These are phyloP conservation scores for Saxidomus purpurata DNA, from an alignment of 1,140 invertebrate genomes.

Conservation along the genomic window DNA sequence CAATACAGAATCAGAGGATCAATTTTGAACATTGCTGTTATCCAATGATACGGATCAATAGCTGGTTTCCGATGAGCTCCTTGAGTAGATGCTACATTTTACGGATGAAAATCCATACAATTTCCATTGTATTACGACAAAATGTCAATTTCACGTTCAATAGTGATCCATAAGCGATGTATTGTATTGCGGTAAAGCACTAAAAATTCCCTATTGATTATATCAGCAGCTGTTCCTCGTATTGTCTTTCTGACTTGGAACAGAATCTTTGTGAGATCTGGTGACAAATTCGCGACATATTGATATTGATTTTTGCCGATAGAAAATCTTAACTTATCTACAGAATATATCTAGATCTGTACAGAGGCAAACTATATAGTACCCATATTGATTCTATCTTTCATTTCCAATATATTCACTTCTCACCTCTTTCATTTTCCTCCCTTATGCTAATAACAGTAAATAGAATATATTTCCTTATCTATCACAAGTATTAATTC, in stretches of 20 bases:
- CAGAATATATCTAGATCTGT: conserved; percentile 12
- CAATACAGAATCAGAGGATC: conserved; percentile 51
- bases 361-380: not conserved
- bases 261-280: conserved; percentile 47
- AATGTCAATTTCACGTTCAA: conserved; percentile 61
- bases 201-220: conserved; percentile 59
- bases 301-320: conserved; percentile 54
- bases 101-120: conserved; percentile 64
- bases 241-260: conserved; percentile 56
- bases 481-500: not conserved
- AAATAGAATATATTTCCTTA: not conserved
- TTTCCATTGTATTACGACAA: conserved; percentile 53
- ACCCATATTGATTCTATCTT: conserved; percentile 19
- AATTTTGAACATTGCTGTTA: conserved; percentile 53
- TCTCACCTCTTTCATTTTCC: not conserved
- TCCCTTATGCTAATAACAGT: not conserved
- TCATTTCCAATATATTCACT: not conserved
- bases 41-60: conserved; percentile 52
- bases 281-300: conserved; percentile 47
- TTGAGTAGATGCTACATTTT: conserved; percentile 48
- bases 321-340: conserved; percentile 55
- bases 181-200: conserved; percentile 53
- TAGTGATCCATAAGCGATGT: conserved; percentile 60
- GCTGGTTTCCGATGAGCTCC: conserved; percentile 10
- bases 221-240: conserved; percentile 42